Evolutionary conservation across 2,113 vertebrate genomes (phyloP).

Genomic region (Engystomops pustulosus): DNA sequence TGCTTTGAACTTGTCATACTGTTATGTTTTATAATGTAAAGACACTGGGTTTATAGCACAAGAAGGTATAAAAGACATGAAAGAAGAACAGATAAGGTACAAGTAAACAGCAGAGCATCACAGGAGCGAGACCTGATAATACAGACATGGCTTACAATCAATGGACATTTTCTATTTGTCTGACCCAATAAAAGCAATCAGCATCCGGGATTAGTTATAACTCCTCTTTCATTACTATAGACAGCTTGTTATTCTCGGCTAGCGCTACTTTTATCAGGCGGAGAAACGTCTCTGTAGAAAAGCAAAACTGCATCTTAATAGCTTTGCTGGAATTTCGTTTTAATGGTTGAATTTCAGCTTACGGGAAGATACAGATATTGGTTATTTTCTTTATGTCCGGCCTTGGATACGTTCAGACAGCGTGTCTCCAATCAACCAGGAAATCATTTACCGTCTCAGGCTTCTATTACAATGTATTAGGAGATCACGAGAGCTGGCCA

Average conservation of each 20-base stretch:
- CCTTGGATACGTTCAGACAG: not conserved
- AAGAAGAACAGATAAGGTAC: not conserved
- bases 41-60: no score
- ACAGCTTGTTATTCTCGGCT: conserved; percentile 6
- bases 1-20: no score
- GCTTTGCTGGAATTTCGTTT: not conserved
- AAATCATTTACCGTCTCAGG: not conserved
- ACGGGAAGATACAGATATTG: conserved; percentile 4
- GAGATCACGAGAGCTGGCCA: not conserved
- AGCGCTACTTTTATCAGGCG: not conserved
- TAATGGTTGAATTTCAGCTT: conserved; percentile 5
- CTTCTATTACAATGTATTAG: conserved; percentile 3
- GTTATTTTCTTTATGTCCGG: conserved; percentile 1
- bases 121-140: not conserved
- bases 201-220: not conserved
- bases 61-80: not conserved
- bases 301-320: conserved; percentile 3
- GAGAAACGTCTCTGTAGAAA: not conserved
- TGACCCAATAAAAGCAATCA: conserved; percentile 24
- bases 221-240: conserved; percentile 18
- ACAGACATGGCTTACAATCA: conserved; percentile 19
- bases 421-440: not conserved
- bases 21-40: no score
- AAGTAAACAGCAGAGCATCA: not conserved
- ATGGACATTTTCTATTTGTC: conserved; percentile 36